phyloP scores from a whole-genome alignment of 2,888 invertebrate species.

The Drosophila helvetica region DNA sequence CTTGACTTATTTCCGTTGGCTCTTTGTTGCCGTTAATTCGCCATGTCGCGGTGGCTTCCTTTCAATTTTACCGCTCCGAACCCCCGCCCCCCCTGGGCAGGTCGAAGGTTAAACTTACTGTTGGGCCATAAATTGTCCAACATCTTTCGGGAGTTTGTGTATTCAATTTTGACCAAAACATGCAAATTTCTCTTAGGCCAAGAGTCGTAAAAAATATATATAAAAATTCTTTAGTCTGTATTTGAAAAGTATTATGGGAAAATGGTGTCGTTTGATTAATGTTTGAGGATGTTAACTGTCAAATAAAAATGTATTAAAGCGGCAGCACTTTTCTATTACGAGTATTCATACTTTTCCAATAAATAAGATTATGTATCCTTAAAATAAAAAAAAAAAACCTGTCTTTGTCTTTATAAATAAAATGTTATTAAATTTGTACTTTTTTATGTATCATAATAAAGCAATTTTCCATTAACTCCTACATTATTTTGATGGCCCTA shows the following conservation, averaged over 20 bases:
- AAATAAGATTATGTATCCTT: background rate
- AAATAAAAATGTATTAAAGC: slow-evolving; percentile 6
- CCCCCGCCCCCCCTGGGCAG: background rate
- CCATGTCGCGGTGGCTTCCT: slow-evolving; percentile 31
- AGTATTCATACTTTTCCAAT: background rate
- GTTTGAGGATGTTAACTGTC: slow-evolving; percentile 8
- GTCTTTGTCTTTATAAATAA: no score
- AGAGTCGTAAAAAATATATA: slow-evolving; percentile 24
- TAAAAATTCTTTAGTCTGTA: slow-evolving; percentile 6
- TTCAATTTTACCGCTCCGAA: slow-evolving; percentile 29
- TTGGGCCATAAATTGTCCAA: slow-evolving; percentile 40
- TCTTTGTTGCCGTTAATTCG: slow-evolving; percentile 51
- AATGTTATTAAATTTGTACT: no score
- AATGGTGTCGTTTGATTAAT: slow-evolving; percentile 17
- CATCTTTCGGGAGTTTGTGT: slow-evolving; percentile 17
- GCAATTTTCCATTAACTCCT: no score
- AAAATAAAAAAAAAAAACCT: no score
- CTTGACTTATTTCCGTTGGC: slow-evolving; percentile 50
- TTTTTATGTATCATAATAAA: no score
- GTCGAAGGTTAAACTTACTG: slow-evolving; percentile 28
- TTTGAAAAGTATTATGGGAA: background rate
- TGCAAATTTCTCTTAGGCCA: slow-evolving; percentile 30
- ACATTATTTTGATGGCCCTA: no score
- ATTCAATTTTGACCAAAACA: slow-evolving; percentile 45
- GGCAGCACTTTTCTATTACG: slow-evolving; percentile 5